Conservation (phyloP, 2,113 vertebrate genomes). For the Daphoenositta chrysoptera region DNA sequence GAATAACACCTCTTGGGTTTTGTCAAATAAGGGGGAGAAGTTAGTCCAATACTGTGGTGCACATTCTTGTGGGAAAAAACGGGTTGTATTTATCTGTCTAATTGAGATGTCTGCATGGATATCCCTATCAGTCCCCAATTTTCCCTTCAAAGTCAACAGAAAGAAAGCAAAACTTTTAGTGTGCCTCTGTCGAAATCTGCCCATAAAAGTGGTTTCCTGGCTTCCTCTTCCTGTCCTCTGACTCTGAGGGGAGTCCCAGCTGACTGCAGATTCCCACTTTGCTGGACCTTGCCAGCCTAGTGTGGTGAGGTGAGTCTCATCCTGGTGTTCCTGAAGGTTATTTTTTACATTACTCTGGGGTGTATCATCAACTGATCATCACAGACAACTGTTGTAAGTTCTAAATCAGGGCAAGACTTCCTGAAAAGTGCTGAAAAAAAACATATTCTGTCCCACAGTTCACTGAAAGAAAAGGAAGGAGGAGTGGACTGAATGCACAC, state of each 20-base stretch:
- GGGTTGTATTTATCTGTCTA: not conserved
- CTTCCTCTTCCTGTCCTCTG: not conserved
- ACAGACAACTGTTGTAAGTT: rapidly evolving
- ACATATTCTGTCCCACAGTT: not conserved
- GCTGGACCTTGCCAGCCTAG: not conserved
- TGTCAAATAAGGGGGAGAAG: not conserved
- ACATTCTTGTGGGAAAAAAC: not conserved
- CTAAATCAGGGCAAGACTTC: not conserved
- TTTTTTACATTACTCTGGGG: not conserved
- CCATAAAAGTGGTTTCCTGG: not conserved
- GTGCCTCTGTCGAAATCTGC: rapidly evolving
- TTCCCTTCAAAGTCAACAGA: not conserved
- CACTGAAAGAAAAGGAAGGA: not conserved
- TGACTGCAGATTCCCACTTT: not conserved
- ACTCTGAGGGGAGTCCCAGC: rapidly evolving
- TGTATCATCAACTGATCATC: not conserved
- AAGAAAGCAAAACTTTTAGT: not conserved
- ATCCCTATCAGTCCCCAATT: not conserved
- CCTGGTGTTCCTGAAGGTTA: not conserved
- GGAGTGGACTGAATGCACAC: not conserved
- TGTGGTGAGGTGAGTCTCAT: not conserved
- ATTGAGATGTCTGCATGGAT: not conserved
- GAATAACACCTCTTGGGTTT: not conserved
- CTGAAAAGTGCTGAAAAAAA: not conserved
- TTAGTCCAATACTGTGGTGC: not conserved